phyloP scores from a whole-genome alignment of 1,140 invertebrate genomes.

The Phymastichus coffea region DNA sequence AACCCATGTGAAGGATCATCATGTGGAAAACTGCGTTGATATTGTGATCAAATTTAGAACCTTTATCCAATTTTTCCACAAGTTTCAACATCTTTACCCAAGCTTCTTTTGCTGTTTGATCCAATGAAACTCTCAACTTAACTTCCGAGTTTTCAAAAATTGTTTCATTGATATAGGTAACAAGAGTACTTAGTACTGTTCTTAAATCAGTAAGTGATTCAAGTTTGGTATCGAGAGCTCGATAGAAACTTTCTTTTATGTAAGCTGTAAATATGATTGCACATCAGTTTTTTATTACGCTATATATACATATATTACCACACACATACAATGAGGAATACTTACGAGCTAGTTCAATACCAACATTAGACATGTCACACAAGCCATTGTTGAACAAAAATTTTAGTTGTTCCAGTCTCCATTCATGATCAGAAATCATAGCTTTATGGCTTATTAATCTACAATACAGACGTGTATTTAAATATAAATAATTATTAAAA shows the following conservation, averaged over 20 bases:
- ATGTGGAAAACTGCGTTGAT: slow-evolving; percentile 57
- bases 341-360: slow-evolving; percentile 62
- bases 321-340: no score
- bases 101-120: slow-evolving; percentile 57
- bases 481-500: neutral
- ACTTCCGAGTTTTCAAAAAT: slow-evolving; percentile 54
- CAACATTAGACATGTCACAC: slow-evolving; percentile 61
- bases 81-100: slow-evolving; percentile 64
- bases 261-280: slow-evolving; percentile 51
- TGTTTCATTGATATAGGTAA: slow-evolving; percentile 57
- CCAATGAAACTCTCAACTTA: slow-evolving; percentile 53
- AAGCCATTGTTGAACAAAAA: slow-evolving; percentile 66
- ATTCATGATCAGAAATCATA: slow-evolving; percentile 62
- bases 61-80: slow-evolving; percentile 37
- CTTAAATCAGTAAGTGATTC: slow-evolving; percentile 63
- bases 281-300: no score
- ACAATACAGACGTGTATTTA: slow-evolving; percentile 23
- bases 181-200: slow-evolving; percentile 58
- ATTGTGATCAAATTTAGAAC: slow-evolving; percentile 47
- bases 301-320: no score
- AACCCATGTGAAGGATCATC: slow-evolving; percentile 68
- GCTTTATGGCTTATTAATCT: slow-evolving; percentile 65
- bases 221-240: slow-evolving; percentile 64
- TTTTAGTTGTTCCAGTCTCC: slow-evolving; percentile 66
- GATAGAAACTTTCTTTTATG: slow-evolving; percentile 64